Base-by-base conservation (phyloP, 2,797 vertebrate genomes). In the Heterohyrax brucei region DNA sequence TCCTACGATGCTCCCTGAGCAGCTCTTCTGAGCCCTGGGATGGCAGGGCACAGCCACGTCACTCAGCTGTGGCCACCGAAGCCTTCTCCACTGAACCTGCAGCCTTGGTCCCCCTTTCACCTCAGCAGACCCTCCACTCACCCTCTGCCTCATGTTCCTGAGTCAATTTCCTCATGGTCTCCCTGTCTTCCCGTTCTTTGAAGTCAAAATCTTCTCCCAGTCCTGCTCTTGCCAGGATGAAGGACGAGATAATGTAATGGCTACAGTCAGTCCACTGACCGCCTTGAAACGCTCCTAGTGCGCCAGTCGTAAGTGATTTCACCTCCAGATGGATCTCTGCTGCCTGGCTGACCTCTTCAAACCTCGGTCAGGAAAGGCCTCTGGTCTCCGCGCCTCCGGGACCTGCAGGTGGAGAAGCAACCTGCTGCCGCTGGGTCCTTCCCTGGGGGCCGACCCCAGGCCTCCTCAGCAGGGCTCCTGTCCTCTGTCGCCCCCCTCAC, bases 101-200 rank as follows among this genome's bases (percentile, higher is more conserved):
- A 87, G 28, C 7, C 59, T 56, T 56, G 53, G 53, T 56, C 10
- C 12, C 39, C 62, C 39, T 10, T 10, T 48, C 48, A 33, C 18
- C 53, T 48, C 44, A 56, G 66, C 44, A 61, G 30, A 53, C 28
- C 62, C 62, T 56, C 68, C 39, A 24, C 87, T 89, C 80, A 95
- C 84, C 82, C 95, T 75, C 62, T 28, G 68, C 33, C 56, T 59
- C 22, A 16, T 44, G 56, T 66, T 50, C 59, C 39, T 70, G 24
- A 66, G 62, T 33, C 80, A 19, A 0, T 66, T 81, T 76, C 80
- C 78, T 82, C 80, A 86, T 46, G 62, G 21, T 94, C 56, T 96
- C 56, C 1, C 3, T 4, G 50, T 59, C 39, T 78, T 46, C 53
- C 16, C 21, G 46, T 62, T 61, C 59, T 61, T 61, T 64, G 75